Percentiles rank a stretch among this genome's conserved stretches.
Conservation (phyloP, 2,113 vertebrate genomes). For the Orcinus orca region DNA sequence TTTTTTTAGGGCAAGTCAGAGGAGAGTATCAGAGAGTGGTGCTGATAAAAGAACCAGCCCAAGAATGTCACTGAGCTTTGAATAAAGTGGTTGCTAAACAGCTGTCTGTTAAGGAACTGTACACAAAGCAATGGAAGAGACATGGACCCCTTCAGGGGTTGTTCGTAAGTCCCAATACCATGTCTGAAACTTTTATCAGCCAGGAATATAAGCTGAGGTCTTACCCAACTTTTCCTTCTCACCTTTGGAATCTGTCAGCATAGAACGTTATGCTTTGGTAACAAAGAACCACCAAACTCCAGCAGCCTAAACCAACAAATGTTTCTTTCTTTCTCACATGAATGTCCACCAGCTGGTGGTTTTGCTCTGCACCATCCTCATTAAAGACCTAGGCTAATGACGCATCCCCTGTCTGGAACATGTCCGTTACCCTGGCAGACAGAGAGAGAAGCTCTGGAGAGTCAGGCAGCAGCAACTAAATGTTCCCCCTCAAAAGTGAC, state of each 20-base stretch:
- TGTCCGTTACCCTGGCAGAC: background rate
- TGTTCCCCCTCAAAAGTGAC: background rate
- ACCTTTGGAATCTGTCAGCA: background rate
- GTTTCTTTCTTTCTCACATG: background rate
- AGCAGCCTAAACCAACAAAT: background rate
- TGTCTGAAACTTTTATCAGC: background rate
- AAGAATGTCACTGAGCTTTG: background rate
- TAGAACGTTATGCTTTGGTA: background rate
- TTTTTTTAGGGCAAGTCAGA: background rate
- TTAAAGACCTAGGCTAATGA: background rate
- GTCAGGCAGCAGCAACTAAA: background rate
- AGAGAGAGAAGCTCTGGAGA: background rate
- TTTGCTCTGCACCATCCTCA: background rate
- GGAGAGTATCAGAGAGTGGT: background rate
- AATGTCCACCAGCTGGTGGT: background rate
- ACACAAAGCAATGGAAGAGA: background rate
- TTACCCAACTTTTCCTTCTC: background rate
- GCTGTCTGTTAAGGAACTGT: background rate
- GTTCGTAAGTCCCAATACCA: background rate
- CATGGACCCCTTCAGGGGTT: too few relatives aligned
- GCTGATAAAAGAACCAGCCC: background rate
- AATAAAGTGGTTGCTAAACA: background rate
- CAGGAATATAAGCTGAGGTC: background rate
- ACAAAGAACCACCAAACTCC: background rate
- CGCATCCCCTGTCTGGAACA: background rate